A percentile compares a stretch with the other conserved stretches of the same genome.
These are phyloP conservation scores for Labroides dimidiatus DNA, from an alignment of 2,797 vertebrate species.

Conservation along the genomic window DNA sequence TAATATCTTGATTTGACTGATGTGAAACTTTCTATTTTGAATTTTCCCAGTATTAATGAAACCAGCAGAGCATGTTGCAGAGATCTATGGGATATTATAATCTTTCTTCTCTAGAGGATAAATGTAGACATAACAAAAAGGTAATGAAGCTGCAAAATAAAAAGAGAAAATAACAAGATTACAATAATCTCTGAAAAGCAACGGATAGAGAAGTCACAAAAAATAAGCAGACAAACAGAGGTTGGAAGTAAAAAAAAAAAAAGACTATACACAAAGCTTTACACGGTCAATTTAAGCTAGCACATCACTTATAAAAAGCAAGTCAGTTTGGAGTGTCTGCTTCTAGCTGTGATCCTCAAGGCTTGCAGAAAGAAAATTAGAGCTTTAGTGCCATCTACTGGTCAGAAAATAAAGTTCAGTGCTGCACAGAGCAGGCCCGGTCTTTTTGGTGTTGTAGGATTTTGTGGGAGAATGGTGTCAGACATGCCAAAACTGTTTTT, in stretches of 20 bases:
- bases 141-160: neutral
- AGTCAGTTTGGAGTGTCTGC: constrained; percentile 17
- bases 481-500: neutral
- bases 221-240: neutral
- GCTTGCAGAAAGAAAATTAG: neutral
- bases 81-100: neutral
- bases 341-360: constrained; percentile 8
- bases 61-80: neutral
- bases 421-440: constrained; percentile 8
- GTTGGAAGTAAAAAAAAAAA: no score
- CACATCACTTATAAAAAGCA: neutral
- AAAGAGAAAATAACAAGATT: neutral
- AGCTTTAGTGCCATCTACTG: constrained; percentile 57
- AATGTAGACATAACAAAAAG: neutral
- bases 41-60: neutral
- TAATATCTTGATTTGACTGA: neutral
- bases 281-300: neutral
- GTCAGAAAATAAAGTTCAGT: constrained; percentile 15
- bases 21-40: constrained; percentile 2
- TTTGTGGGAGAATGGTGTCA: constrained; percentile 11
- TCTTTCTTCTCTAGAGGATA: neutral
- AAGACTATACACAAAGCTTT: neutral
- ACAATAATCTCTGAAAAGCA: neutral
- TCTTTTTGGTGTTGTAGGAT: constrained; percentile 13
- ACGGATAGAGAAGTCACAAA: neutral